A percentile compares a stretch with the other conserved stretches of the same genome.
Evolutionary conservation across 2,113 vertebrate genomes (phyloP).

Genomic region (Ochotona curzoniae): DNA sequence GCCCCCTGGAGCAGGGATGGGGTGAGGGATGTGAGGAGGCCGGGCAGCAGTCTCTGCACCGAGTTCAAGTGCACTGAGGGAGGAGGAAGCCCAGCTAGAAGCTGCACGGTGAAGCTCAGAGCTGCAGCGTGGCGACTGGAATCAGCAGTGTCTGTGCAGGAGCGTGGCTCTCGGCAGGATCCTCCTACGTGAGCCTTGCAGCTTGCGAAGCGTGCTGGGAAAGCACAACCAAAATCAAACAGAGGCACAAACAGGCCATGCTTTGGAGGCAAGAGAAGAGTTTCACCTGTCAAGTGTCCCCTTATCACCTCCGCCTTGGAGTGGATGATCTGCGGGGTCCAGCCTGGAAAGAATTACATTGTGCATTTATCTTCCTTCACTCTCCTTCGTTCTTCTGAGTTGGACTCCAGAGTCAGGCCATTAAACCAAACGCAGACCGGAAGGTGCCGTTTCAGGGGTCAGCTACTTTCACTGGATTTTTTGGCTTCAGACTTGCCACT

Average conservation of each 20-base stretch:
- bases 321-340: neutral
- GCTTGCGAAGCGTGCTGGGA: neutral
- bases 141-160: rapidly evolving
- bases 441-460: neutral
- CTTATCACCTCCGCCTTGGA: neutral
- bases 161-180: no score
- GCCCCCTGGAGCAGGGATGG: no score
- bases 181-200: neutral
- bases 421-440: neutral
- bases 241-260: neutral
- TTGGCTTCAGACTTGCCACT: neutral
- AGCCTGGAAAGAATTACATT: neutral
- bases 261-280: neutral
- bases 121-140: no score
- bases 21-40: rapidly evolving
- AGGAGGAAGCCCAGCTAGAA: neutral
- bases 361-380: neutral
- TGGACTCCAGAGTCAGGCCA: neutral
- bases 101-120: no score
- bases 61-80: neutral
- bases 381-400: neutral
- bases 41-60: neutral
- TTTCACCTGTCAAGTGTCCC: no score
- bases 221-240: neutral
- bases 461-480: neutral